phyloP scores from a whole-genome alignment of 1,140 invertebrate species.

The Drosophila erecta region DNA sequence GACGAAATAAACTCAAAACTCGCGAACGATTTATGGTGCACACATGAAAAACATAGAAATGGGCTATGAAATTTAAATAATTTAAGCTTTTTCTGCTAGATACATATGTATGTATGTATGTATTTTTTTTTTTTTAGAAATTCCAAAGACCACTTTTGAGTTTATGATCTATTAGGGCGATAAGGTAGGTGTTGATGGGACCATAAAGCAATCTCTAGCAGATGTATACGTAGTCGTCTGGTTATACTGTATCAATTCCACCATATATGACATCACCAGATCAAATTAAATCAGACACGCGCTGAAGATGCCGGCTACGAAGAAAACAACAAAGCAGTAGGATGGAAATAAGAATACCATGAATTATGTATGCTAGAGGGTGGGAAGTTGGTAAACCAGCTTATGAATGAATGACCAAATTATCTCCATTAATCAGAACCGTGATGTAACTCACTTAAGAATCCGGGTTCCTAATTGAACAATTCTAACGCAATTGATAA shows the following conservation, averaged over 20 bases:
- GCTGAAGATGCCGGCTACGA: conserved; percentile 52
- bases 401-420: conserved; percentile 51
- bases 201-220: conserved; percentile 8
- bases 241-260: conserved; percentile 46
- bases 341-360: conserved; percentile 25
- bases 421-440: conserved; percentile 60
- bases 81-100: neutral
- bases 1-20: conserved; percentile 3
- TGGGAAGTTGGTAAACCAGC: conserved; percentile 21
- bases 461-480: conserved; percentile 28
- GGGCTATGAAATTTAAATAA: conserved; percentile 25
- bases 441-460: conserved; percentile 25
- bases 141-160: conserved; percentile 16
- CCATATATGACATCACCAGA: conserved; percentile 67
- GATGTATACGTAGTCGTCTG: conserved; percentile 6
- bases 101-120: no score
- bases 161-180: conserved; percentile 19
- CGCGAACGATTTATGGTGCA: conserved; percentile 34
- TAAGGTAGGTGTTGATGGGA: conserved; percentile 5
- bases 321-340: conserved; percentile 39
- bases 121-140: conserved; percentile 3
- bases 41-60: conserved; percentile 29
- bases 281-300: conserved; percentile 57
- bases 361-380: neutral
- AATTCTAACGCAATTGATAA: neutral